These are phyloP conservation scores for Eumaeus atala DNA, from an alignment of 1,140 invertebrate species.

Conservation along the genomic window DNA sequence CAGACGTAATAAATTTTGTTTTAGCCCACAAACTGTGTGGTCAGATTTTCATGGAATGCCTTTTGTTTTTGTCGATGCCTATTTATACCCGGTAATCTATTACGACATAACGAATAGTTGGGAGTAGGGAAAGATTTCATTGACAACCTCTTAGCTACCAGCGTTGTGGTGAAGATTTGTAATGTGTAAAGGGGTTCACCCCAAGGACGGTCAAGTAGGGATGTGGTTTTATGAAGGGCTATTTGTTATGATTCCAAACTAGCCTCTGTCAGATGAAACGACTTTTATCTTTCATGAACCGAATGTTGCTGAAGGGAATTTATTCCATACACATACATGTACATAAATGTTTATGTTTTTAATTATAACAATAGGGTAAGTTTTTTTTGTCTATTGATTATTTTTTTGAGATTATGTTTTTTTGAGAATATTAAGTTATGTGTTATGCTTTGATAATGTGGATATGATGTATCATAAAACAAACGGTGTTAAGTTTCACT, in stretches of 20 bases:
- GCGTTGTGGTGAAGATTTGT: conserved; percentile 58
- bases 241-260: conserved; percentile 71
- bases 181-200: conserved; percentile 60
- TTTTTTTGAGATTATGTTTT: no score
- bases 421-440: no score
- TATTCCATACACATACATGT: no score
- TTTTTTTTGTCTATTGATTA: no score
- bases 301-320: conserved; percentile 1
- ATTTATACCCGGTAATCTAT: conserved; percentile 69
- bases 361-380: no score
- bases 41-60: conserved; percentile 55
- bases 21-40: conserved; percentile 63
- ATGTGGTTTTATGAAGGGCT: conserved; percentile 68
- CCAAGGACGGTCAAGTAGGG: conserved; percentile 55
- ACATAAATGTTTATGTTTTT: no score
- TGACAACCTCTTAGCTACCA: conserved; percentile 59
- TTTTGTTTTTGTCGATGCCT: conserved; percentile 65
- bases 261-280: conserved; percentile 62
- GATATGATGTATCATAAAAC: no score
- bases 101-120: conserved; percentile 62
- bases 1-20: conserved; percentile 71
- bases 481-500: no score
- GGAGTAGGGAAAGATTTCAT: conserved; percentile 51
- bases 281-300: conserved; percentile 36
- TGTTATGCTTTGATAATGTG: no score